Conservation (phyloP, 2,113 vertebrate species). For the Seriola aureovittata region DNA sequence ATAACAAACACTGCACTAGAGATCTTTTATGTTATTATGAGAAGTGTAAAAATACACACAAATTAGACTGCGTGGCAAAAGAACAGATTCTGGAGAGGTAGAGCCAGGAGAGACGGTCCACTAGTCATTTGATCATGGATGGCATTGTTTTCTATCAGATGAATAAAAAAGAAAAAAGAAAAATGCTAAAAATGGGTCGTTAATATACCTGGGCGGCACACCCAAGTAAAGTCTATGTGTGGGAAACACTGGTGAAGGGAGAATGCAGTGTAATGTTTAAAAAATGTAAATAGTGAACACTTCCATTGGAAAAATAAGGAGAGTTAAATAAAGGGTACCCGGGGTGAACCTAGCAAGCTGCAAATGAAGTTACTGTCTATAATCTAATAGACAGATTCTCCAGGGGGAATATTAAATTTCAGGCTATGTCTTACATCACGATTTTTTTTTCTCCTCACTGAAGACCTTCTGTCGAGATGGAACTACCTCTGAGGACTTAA, state of each 20-base stretch:
- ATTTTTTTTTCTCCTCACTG: neutral
- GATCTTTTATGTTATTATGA: too few relatives aligned
- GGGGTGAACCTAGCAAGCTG: neutral
- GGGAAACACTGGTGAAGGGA: neutral
- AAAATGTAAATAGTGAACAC: neutral
- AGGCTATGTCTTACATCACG: neutral
- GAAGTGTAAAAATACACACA: too few relatives aligned
- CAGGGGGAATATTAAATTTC: conserved; percentile 4
- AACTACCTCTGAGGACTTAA: neutral
- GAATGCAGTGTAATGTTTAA: neutral
- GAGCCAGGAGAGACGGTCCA: too few relatives aligned
- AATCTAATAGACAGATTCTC: conserved; percentile 7
- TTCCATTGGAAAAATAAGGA: neutral
- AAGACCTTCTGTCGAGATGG: neutral
- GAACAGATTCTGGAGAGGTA: too few relatives aligned
- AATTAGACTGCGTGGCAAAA: too few relatives aligned
- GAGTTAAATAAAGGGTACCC: neutral
- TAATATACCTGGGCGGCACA: too few relatives aligned
- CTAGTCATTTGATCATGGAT: too few relatives aligned
- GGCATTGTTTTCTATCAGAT: too few relatives aligned
- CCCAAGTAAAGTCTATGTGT: too few relatives aligned
- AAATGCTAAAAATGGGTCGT: too few relatives aligned
- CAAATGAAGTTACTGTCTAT: neutral
- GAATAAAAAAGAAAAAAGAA: too few relatives aligned
- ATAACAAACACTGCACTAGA: too few relatives aligned